phyloP scores from a whole-genome alignment of 2,797 vertebrate genomes.

The Galaxias olidus region DNA sequence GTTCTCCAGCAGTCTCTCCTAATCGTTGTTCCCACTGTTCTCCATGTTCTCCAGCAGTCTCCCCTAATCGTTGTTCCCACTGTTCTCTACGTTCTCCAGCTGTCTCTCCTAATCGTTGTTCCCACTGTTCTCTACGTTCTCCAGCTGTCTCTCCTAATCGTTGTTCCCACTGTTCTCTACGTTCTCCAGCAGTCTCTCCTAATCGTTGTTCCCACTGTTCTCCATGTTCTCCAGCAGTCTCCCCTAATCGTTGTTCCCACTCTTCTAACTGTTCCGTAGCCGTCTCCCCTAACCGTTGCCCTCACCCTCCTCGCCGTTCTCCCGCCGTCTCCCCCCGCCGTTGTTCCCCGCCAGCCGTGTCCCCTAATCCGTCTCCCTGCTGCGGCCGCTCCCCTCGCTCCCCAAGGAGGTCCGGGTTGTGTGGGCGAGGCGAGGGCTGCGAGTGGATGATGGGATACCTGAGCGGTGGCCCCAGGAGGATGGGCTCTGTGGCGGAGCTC shows the following conservation, averaged over 20 bases:
- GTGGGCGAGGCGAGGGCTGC: slow-evolving; percentile 46
- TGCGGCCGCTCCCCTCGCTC: neutral
- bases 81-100: slow-evolving; percentile 1
- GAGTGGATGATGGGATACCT: slow-evolving; percentile 53
- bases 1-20: slow-evolving; percentile 17
- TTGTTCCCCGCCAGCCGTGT: too few species aligned
- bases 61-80: neutral
- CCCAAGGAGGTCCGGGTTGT: slow-evolving; percentile 17
- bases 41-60: neutral
- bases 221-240: neutral
- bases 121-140: slow-evolving; percentile 27
- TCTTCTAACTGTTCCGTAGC: too few species aligned
- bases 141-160: slow-evolving; percentile 14
- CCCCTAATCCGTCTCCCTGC: slow-evolving; percentile 10
- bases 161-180: slow-evolving; percentile 30
- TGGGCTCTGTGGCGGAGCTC: slow-evolving; percentile 51
- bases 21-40: slow-evolving; percentile 32
- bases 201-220: neutral
- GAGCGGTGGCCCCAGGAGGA: slow-evolving; percentile 35
- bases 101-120: neutral
- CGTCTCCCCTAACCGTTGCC: slow-evolving; percentile 15
- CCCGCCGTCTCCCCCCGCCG: slow-evolving; percentile 17
- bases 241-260: neutral
- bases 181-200: neutral
- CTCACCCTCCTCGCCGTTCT: slow-evolving; percentile 27